phyloP scores from a whole-genome alignment of 2,797 vertebrate species.

The Cyclura pinguis region DNA sequence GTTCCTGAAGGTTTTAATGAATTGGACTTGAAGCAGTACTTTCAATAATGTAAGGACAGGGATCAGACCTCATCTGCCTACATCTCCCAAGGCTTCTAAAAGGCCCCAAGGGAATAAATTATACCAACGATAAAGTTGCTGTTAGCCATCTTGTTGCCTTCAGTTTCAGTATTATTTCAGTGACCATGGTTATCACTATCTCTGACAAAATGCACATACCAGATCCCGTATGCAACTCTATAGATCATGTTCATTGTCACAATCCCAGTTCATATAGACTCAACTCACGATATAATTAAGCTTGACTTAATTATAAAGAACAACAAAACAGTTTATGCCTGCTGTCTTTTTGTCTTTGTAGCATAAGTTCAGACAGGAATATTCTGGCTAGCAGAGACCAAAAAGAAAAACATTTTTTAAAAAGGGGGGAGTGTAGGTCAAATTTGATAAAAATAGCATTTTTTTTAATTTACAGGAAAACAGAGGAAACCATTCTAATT shows the following conservation, averaged over 20 bases:
- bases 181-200: not conserved
- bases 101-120: not conserved
- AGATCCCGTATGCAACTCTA: not conserved
- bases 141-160: not conserved
- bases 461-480: no score
- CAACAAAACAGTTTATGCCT: not conserved
- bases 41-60: not conserved
- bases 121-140: not conserved
- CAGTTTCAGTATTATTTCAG: not conserved
- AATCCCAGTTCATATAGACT: no score
- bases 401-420: no score
- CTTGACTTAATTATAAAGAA: not conserved
- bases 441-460: no score
- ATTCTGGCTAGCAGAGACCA: not conserved
- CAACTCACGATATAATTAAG: not conserved
- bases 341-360: not conserved
- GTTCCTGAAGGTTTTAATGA: not conserved
- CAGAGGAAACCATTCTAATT: not conserved
- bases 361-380: not conserved
- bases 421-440: no score
- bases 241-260: no score
- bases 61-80: not conserved
- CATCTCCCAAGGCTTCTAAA: not conserved
- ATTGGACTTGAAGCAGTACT: not conserved
- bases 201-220: not conserved